Evolutionary conservation across 2,113 vertebrate genomes (phyloP).

Genomic region (Aptenodytes patagonicus): DNA sequence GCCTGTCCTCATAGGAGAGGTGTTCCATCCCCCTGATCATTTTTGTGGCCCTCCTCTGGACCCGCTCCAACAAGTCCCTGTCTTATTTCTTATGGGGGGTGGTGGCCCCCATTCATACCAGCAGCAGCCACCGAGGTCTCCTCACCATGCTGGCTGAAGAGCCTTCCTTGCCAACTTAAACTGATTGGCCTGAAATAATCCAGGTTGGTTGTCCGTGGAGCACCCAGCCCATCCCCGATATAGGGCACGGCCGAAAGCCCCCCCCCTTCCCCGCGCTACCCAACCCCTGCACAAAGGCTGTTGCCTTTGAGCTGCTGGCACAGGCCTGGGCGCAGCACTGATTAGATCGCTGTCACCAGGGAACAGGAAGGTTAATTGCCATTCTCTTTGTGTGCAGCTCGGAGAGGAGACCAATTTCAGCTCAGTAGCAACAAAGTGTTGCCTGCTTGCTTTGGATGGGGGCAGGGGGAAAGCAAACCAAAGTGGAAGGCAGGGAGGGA

Average conservation of each 20-base stretch:
- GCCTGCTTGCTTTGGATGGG: slow-evolving; percentile 21
- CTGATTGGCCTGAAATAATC: neutral
- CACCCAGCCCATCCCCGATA: neutral
- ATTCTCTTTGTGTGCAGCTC: slow-evolving; percentile 63
- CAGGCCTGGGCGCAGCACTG: slow-evolving; percentile 21
- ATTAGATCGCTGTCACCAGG: slow-evolving; percentile 76
- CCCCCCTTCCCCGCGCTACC: neutral
- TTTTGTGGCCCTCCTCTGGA: neutral
- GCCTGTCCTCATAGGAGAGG: rapidly evolving
- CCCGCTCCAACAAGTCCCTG: neutral
- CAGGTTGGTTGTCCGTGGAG: neutral
- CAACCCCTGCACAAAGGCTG: neutral
- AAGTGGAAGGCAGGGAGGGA: neutral
- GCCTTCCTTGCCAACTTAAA: rapidly evolving
- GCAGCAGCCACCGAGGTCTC: neutral
- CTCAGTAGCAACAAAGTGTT: slow-evolving; percentile 61
- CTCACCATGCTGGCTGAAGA: neutral
- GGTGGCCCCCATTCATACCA: rapidly evolving
- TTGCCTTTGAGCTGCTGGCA: neutral
- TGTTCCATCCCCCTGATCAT: rapidly evolving
- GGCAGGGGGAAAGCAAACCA: neutral
- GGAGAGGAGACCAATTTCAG: slow-evolving; percentile 44
- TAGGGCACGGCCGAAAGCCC: rapidly evolving
- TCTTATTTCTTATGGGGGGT: rapidly evolving
- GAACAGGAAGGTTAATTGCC: slow-evolving; percentile 77